Base-by-base conservation (phyloP, 2,888 invertebrate genomes). In the Caenorhabditis sp. region DNA sequence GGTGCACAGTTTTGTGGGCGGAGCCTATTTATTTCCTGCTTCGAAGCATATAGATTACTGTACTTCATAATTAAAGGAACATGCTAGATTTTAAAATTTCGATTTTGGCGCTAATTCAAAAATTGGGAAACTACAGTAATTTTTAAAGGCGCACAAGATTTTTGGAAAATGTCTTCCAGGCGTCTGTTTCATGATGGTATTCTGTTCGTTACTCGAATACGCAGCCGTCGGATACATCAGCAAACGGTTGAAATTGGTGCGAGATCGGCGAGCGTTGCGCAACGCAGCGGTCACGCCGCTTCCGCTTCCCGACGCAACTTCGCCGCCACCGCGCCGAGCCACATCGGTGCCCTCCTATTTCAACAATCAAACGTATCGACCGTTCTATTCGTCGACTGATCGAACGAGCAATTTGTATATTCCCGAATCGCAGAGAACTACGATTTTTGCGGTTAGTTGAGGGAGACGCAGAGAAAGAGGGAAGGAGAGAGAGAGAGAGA, bases 141-240 rank as follows among this genome's bases (percentile, higher is more conserved):
- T 36, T 36, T 36, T 12, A 36, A 36, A 36, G 12, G 36, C 36
- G 6, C 12, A 12, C 36, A 36, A 36, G 12, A 36, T 36, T 36
- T 36, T n/a, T n/a, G n/a, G n/a, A n/a, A n/a, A n/a, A n/a, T n/a
- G n/a, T 43, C 14, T 78, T 80, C 21, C 76, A 83, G 82, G 82
- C 5, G 79, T 81, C 88, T 95, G 95, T 91, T 96, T 96, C 93
- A 94, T 96, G 89, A 96, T 96, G 95, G 96, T 96, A 89, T 96
- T 96, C 91, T 95, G 95, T 87, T 95, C 95, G 90, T 91, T 96
- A 88, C 91, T 96, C 91, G 96, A 96, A 91, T 96, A 96, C 90
- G 96, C 96, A 79, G 94, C 95, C 79, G 96, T 96, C 85, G 95
- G 95, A 83, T 96, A 96, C 90, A 94, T 96, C 93, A 95, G 95